Percentiles rank a stretch among this genome's conserved stretches.
Conservation (phyloP, 2,888 invertebrate species). For the Hyposoter dolosus region DNA sequence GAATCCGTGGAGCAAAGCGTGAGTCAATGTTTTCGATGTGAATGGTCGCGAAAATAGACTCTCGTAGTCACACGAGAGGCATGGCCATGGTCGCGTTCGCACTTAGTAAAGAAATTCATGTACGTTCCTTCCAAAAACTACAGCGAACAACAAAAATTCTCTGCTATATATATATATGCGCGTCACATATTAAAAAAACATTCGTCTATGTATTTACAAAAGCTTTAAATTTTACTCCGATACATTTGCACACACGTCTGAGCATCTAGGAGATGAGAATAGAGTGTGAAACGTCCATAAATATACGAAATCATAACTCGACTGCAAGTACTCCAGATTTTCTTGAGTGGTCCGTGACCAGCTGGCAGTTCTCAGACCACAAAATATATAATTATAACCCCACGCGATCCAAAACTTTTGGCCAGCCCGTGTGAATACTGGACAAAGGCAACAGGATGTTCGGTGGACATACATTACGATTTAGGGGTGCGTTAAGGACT, state of each 20-base stretch:
- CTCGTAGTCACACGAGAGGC: slow-evolving; percentile 60
- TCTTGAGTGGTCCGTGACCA: slow-evolving; percentile 60
- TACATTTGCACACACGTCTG: background rate
- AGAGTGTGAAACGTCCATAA: slow-evolving; percentile 28
- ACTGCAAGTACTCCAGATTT: slow-evolving; percentile 51
- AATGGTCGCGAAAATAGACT: slow-evolving; percentile 81
- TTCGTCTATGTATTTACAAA: background rate
- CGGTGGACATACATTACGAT: slow-evolving; percentile 29
- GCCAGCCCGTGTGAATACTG: slow-evolving; percentile 16
- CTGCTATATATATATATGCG: background rate
- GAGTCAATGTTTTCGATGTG: slow-evolving; percentile 82
- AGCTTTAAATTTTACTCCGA: background rate
- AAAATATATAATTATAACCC: slow-evolving; percentile 63
- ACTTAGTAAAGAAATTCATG: slow-evolving; percentile 54
- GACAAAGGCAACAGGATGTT: slow-evolving; percentile 37
- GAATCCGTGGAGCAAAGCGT: slow-evolving; percentile 66
- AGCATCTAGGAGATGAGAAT: background rate
- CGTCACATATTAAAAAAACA: background rate
- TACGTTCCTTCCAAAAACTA: slow-evolving; percentile 58
- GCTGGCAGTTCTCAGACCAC: slow-evolving; percentile 61
- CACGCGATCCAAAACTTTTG: slow-evolving; percentile 55
- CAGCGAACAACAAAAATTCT: slow-evolving; percentile 16
- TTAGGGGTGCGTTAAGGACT: slow-evolving; percentile 33
- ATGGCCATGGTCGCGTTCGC: slow-evolving; percentile 60
- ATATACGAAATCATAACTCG: slow-evolving; percentile 27